Base-by-base conservation (phyloP, 2,888 invertebrate genomes). In the Archaeoteleia sp. region DNA sequence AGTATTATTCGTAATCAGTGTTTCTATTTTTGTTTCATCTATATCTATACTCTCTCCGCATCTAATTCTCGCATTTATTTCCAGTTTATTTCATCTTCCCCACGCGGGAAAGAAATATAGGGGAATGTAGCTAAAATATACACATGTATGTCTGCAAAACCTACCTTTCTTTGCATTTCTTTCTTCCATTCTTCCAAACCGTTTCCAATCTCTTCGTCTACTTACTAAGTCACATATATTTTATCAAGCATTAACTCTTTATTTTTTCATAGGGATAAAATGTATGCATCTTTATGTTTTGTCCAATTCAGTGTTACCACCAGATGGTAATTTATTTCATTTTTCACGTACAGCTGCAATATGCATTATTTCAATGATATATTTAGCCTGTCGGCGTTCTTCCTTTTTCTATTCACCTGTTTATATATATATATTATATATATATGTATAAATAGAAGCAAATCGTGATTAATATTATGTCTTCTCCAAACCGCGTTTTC, bases 1-100 rank as follows among this genome's bases (percentile, higher is more conserved):
- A n/a, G n/a, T n/a, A 46, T 49, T 54, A 54, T 60, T 55, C 51
- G 51, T 71, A 61, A 68, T 45, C 17, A 51, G 30, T 67, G 66
- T 46, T 55, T 55, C 27, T 35, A 43, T 53, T 45, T 54, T 54
- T 61, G 23, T 45, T 51, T 39, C 42, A 39, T 66, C 13, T 54
- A 29, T 37, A 30, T 34, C 37, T 57, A 30, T 54, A 46, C 40
- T 70, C 42, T 40, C 39, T 51, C 48, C 60, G 17, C 48, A 27
- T 63, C 40, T 62, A 4, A 60, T 17, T 70, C 35, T 62, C 37
- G 58, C 48, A 54, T 40, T 54, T 23, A 35, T 39, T 67, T 20
- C 63, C 54, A 58, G 5, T 61, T 30, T 66, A 46, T 63, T 37
- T 63, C 46, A 67, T 58, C 55, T 23, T 25, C 15, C 65, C 14